Percentiles rank a stretch among this genome's conserved stretches.
Evolutionary conservation across 1,140 invertebrate genomes (phyloP).

Genomic region (Drosophila tropicalis): DNA sequence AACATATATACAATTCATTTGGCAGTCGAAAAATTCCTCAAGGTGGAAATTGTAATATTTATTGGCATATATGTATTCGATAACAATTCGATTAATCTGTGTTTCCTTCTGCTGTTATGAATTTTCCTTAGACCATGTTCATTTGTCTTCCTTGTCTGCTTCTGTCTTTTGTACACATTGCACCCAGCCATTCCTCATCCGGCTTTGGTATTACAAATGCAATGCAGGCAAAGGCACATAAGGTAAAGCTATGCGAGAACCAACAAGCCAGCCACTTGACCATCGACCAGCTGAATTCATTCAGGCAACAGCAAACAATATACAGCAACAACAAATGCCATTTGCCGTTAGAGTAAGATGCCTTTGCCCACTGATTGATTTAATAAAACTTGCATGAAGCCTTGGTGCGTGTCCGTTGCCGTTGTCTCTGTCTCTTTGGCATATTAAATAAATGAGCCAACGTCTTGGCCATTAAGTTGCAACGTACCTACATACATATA

Average conservation of each 20-base stretch:
- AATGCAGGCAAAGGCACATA: slow-evolving; percentile 51
- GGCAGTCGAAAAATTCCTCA: too few species aligned
- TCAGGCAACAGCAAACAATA: slow-evolving; percentile 16
- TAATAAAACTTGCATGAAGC: slow-evolving; percentile 77
- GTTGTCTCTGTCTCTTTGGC: slow-evolving; percentile 51
- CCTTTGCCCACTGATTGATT: slow-evolving; percentile 75
- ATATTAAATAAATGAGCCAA: slow-evolving; percentile 61
- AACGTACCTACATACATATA: slow-evolving; percentile 14
- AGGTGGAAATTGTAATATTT: background rate
- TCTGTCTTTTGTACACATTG: slow-evolving; percentile 32
- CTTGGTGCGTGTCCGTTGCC: slow-evolving; percentile 19
- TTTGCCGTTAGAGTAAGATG: slow-evolving; percentile 77
- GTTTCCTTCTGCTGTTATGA: slow-evolving; percentile 28
- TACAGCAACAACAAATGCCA: slow-evolving; percentile 45
- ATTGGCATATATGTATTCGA: background rate
- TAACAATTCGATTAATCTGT: background rate
- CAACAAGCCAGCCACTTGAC: slow-evolving; percentile 39
- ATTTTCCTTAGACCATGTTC: slow-evolving; percentile 28
- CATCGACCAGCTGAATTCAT: slow-evolving; percentile 8
- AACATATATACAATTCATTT: too few species aligned
- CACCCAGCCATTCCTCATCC: slow-evolving; percentile 58
- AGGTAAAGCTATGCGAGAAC: slow-evolving; percentile 55
- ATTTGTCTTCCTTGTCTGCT: slow-evolving; percentile 26
- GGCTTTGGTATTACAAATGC: slow-evolving; percentile 71
- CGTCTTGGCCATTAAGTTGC: slow-evolving; percentile 51